Percentiles rank a stretch among this genome's conserved stretches.
Evolutionary conservation across 2,888 invertebrate genomes (phyloP).

Genomic region (Ophion slaviceki): DNA sequence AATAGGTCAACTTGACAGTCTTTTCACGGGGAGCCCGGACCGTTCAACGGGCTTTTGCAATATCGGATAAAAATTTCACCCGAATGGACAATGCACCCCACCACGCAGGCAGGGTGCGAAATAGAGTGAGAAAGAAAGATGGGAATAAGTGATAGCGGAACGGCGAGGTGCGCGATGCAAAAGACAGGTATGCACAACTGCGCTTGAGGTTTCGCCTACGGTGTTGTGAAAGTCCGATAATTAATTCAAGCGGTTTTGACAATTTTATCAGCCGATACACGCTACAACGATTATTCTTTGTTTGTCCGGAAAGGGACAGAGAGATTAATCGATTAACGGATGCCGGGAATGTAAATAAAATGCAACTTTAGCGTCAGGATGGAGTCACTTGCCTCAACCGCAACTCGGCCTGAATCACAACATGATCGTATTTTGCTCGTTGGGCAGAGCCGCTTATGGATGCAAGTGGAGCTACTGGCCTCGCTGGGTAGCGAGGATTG

Average conservation of each 20-base stretch:
- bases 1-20: slow-evolving; percentile 63
- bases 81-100: slow-evolving; percentile 55
- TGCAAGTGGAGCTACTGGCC: too few relatives aligned
- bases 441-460: too few relatives aligned
- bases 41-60: slow-evolving; percentile 58
- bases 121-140: slow-evolving; percentile 8
- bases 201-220: slow-evolving; percentile 20
- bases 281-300: neutral
- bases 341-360: neutral
- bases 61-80: slow-evolving; percentile 62
- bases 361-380: too few relatives aligned
- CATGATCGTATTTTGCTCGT: too few relatives aligned
- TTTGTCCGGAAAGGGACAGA: neutral
- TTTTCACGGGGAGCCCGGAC: slow-evolving; percentile 54
- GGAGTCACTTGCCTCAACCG: too few relatives aligned
- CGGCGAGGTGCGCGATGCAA: neutral
- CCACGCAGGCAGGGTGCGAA: neutral
- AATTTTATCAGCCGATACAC: slow-evolving; percentile 53
- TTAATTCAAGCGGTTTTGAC: slow-evolving; percentile 58
- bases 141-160: neutral
- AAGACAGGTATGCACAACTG: slow-evolving; percentile 7
- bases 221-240: slow-evolving; percentile 55
- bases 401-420: too few relatives aligned
- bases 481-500: too few relatives aligned
- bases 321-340: neutral